A percentile compares a stretch with the other conserved stretches of the same genome.
These are phyloP conservation scores for Syrista parreyssii DNA, from an alignment of 2,888 invertebrate genomes.

Conservation along the genomic window DNA sequence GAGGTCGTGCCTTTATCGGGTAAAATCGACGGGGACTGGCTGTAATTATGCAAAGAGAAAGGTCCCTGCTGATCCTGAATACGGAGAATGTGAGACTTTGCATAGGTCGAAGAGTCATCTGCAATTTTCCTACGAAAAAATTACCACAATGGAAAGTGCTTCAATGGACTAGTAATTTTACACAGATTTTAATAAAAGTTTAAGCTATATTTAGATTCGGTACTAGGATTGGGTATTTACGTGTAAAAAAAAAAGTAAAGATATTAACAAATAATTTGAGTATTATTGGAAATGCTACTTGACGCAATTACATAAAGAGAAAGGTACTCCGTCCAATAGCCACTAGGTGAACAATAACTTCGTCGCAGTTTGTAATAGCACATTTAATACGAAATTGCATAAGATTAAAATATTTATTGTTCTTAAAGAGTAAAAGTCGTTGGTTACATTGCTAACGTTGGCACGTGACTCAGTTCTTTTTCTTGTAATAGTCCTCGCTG, in stretches of 20 bases:
- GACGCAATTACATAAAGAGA: conserved; percentile 29
- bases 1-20: neutral
- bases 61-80: neutral
- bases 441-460: conserved; percentile 8
- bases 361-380: neutral
- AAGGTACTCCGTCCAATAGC: conserved; percentile 31
- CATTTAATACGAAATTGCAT: conserved; percentile 31
- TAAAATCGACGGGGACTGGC: neutral
- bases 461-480: conserved; percentile 58
- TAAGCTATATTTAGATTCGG: neutral
- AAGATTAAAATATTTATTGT: conserved; percentile 52
- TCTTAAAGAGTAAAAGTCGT: conserved; percentile 39
- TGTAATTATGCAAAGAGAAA: conserved; percentile 47
- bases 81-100: neutral
- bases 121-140: neutral
- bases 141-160: neutral
- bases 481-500: conserved; percentile 79
- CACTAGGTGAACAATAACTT: conserved; percentile 30
- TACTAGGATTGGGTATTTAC: neutral
- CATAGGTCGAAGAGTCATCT: neutral
- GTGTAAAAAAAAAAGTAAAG: neutral
- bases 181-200: neutral
- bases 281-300: neutral
- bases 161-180: neutral
- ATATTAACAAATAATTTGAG: neutral